Conservation (phyloP, 2,797 vertebrate species). For the Protosalanx chinensis region DNA sequence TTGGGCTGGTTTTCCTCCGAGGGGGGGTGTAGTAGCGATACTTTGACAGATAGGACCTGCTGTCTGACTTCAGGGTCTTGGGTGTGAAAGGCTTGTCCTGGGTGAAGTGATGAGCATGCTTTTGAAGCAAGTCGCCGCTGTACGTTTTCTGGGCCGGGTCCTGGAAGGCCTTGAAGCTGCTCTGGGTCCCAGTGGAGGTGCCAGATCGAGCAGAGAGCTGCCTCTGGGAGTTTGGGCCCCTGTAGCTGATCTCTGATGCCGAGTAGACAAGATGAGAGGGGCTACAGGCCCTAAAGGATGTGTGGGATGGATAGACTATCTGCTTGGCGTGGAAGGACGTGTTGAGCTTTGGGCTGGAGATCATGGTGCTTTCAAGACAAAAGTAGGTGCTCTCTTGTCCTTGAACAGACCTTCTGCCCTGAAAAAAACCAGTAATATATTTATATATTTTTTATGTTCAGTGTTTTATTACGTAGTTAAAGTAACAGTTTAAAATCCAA, state of each 20-base stretch:
- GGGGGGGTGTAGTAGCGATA: constrained; percentile 90
- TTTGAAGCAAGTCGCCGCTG: constrained; percentile 84
- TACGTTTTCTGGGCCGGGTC: constrained; percentile 71
- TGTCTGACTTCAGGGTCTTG: constrained; percentile 84
- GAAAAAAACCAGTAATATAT: constrained; percentile 10
- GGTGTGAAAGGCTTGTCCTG: constrained; percentile 84
- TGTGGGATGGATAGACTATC: constrained; percentile 59
- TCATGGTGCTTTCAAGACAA: constrained; percentile 52
- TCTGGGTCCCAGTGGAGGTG: constrained; percentile 42
- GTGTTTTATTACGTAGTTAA: background rate
- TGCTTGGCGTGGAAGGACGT: constrained; percentile 69
- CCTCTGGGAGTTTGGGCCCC: constrained; percentile 44
- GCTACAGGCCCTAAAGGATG: constrained; percentile 22
- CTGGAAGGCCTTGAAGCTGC: constrained; percentile 65
- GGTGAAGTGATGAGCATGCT: constrained; percentile 83
- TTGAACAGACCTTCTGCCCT: constrained; percentile 64
- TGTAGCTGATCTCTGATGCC: constrained; percentile 49
- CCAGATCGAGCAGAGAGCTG: constrained; percentile 33
- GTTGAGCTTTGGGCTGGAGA: constrained; percentile 64
- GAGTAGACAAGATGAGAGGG: constrained; percentile 30
- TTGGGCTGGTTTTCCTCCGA: constrained; percentile 59
- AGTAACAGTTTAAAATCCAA: background rate
- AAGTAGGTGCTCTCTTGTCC: constrained; percentile 58
- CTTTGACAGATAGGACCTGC: constrained; percentile 79
- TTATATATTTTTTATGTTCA: background rate